phyloP scores from a whole-genome alignment of 2,113 vertebrate genomes.

The Eubucco bourcierii region DNA sequence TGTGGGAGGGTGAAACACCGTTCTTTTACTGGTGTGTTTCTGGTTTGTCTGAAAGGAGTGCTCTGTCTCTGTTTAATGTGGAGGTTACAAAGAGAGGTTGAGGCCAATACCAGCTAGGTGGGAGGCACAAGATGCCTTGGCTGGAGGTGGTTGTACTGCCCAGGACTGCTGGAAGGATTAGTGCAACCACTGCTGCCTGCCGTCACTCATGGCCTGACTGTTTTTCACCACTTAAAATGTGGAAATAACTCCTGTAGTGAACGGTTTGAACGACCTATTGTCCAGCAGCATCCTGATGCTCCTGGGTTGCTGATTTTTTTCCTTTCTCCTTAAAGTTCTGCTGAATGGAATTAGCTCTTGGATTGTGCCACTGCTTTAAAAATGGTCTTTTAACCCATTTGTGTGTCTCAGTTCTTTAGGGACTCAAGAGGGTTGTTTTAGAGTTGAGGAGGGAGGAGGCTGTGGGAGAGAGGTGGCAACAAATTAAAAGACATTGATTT shows the following conservation, averaged over 20 bases:
- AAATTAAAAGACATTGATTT: too few species aligned
- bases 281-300: rapidly evolving
- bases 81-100: not conserved
- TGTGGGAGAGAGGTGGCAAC: too few species aligned
- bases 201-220: rapidly evolving
- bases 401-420: not conserved
- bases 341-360: not conserved
- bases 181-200: rapidly evolving
- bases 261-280: not conserved
- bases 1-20: not conserved
- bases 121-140: rapidly evolving
- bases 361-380: not conserved
- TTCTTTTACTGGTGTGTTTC: not conserved
- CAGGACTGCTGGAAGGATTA: not conserved
- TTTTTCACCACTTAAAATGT: rapidly evolving
- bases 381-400: not conserved
- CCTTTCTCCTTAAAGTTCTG: not conserved
- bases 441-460: not conserved
- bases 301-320: not conserved
- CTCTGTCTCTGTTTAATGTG: not conserved
- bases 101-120: rapidly evolving
- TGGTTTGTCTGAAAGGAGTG: not conserved
- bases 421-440: not conserved
- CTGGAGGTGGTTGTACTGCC: rapidly evolving
- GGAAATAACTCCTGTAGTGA: too few species aligned